Evolutionary conservation across 2,113 vertebrate species (phyloP), one percentile per base, ranked within the genome.

Genomic region (Tenrec ecaudatus): DNA sequence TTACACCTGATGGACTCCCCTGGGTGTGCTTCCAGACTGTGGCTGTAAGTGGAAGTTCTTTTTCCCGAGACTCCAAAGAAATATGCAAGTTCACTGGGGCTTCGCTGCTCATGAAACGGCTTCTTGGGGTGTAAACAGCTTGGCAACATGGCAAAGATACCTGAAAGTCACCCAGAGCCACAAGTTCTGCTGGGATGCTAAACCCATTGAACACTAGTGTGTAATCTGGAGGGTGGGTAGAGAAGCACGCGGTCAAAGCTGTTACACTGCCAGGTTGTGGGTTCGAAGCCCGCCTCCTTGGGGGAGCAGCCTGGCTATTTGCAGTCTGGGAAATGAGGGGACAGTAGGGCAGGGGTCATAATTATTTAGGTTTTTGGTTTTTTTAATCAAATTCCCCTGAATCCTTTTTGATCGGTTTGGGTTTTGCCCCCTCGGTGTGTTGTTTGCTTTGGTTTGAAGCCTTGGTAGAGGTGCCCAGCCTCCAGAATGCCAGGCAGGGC

Each of bases 401-500:
- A 66, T 80, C 82, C 17, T 43, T 81, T 69, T 87, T 33, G 38
- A 64, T 22, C 89, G 58, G 2, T 80, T 76, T 77, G 47, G 64
- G 38, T 23, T 85, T 79, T 64, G 33, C 58, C 27, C 8, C 20
- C 71, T 9, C 33, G 47, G 9, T 73, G n/a, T 73, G 33, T 22
- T 73, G 31, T 36, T n/a, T 29, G 66, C 25, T 73, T 73, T 73
- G 68, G 58, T 62, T 73, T 89, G 38, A 15, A 33, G 78, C 27
- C 58, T 95, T 90, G 64, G 36, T 33, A 80, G 40, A 27, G 22
- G 1, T 90, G 71, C 82, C 33, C 79, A 95, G 58, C 82, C 66
- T 90, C 79, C 82, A 94, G 86, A 93, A 81, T 27, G 47, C 20
- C 71, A 84, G 86, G 79, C 90, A 57, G 79, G 90, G 92, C n/a